Percentiles rank a stretch among this genome's conserved stretches.
Conservation (phyloP, 1,140 invertebrate species). For the Drosophila micromelanica region DNA sequence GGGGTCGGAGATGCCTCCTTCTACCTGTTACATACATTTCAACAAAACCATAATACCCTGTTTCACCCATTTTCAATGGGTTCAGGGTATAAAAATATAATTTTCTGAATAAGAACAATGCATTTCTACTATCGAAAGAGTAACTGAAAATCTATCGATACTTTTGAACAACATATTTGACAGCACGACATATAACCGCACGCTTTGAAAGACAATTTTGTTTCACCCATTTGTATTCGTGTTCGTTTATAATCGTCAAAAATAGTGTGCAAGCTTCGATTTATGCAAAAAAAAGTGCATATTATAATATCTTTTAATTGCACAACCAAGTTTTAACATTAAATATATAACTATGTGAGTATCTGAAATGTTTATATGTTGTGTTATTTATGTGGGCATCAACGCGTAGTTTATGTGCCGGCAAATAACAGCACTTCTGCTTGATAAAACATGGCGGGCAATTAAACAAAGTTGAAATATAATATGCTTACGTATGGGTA, state of each 20-base stretch:
- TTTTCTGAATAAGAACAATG: too few relatives aligned
- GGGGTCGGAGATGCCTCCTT: too few relatives aligned
- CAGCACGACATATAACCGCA: not conserved
- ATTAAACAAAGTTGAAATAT: slow-evolving; percentile 3
- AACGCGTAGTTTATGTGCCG: not conserved
- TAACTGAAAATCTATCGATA: not conserved
- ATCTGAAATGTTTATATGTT: not conserved
- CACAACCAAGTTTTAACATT: not conserved
- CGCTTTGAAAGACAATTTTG: slow-evolving; percentile 2
- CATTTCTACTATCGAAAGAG: not conserved
- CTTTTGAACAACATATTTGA: not conserved
- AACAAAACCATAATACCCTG: too few relatives aligned
- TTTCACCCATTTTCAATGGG: too few relatives aligned
- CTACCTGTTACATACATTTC: too few relatives aligned
- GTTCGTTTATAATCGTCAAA: not conserved
- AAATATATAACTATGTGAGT: not conserved
- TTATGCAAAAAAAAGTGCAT: slow-evolving; percentile 9
- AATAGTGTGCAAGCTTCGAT: not conserved
- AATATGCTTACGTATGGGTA: slow-evolving; percentile 10
- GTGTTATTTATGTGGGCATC: not conserved
- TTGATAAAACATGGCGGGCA: slow-evolving; percentile 13
- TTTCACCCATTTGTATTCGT: not conserved
- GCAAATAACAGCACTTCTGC: slow-evolving; percentile 21
- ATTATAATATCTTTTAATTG: not conserved
- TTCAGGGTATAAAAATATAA: too few relatives aligned